Base-by-base conservation (phyloP, 2,113 vertebrate species). In the Haliaeetus leucogaster region DNA sequence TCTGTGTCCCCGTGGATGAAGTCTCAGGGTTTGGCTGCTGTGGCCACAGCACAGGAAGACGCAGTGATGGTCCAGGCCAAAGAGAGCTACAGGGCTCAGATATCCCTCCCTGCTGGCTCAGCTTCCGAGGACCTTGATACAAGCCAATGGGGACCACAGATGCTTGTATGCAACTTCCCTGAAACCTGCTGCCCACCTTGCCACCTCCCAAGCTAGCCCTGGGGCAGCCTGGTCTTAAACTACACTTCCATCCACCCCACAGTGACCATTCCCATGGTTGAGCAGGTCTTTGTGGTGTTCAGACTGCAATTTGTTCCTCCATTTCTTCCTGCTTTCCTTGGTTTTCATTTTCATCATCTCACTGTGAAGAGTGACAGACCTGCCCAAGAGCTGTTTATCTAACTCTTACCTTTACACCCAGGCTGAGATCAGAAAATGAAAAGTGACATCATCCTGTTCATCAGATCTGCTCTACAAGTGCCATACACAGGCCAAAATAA, bases 401-500 rank as follows among this genome's bases (percentile, higher is more conserved):
- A 36, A 62, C 20, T 89, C 25, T 80, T 85, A 62, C 45, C 25
- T 82, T 82, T 92, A 87, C 11, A 77, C n/a, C 7, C 34, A 78
- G 65, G 32, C 20, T 92, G 88, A 93, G 86, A 43, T 96, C 79
- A 89, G 90, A 89, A 81, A 78, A 73, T 2, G 7, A 80, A 83
- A 86, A 52, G 40, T 90, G 55, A 89, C 76, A 81, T 97, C 76
- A 95, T 61, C 40, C 14, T 67, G 9, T 71, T 91, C 70, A 65
- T 94, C 77, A 71, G 52, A 68, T 71, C 45, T 93, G 47, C 55
- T 78, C 67, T 71, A 27, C 22, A 74, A n/a, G 50, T 78, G 38
- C 50, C n/a, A 13, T 13, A 20, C 29, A 71, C 21, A 48, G 43
- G 59, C 90, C 86, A 97, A 95, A 93, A 83, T 67, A 95, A 95